Base-by-base conservation (phyloP, 2,797 vertebrate species). In the Rhynchotus rufescens region DNA sequence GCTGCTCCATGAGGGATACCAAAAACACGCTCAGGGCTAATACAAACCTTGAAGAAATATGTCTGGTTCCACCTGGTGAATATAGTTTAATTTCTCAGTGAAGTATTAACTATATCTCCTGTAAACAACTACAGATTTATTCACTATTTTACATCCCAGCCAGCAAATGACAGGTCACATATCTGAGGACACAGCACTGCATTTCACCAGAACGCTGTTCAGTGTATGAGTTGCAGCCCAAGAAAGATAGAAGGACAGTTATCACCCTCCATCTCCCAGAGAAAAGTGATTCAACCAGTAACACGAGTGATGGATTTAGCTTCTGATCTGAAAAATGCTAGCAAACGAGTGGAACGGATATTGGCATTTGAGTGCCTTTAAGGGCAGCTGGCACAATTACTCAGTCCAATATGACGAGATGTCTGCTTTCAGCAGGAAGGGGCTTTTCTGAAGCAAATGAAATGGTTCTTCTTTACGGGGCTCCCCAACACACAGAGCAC, bases 291-390 rank as follows among this genome's bases (percentile, higher is more conserved):
- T 94, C 94, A 94, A 84, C 68, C 38, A 80, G 82, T 75, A 92
- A 95, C 78, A 95, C 12, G 0, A 94, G 92, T 89, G 90, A 94
- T 87, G 94, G 94, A 89, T 90, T 92, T 78, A 96, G 92, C 85
- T 94, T 93, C 92, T 95, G 77, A 96, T 94, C 88, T n/a, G 42
- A 94, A 90, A 86, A 93, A 93, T 54, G 84, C 92, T 95, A 96
- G 93, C 88, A 93, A 82, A 96, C 81, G 94, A 80, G 74, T 66
- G 21, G 95, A 88, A 97, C 85, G 68, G 78, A 91, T 95, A 91
- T 89, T 91, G 95, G 94, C 80, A 93, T 95, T 82, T 86, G 45
- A 94, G 78, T 71, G 93, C 82, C 92, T 95, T 87, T 82, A 93
- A 90, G 89, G 93, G 93, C 86, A 88, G 81, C 88, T 93, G 80